Percentiles rank a stretch among this genome's conserved stretches.
Evolutionary conservation across 2,888 invertebrate species (phyloP).

Genomic region (Smittia sp.): DNA sequence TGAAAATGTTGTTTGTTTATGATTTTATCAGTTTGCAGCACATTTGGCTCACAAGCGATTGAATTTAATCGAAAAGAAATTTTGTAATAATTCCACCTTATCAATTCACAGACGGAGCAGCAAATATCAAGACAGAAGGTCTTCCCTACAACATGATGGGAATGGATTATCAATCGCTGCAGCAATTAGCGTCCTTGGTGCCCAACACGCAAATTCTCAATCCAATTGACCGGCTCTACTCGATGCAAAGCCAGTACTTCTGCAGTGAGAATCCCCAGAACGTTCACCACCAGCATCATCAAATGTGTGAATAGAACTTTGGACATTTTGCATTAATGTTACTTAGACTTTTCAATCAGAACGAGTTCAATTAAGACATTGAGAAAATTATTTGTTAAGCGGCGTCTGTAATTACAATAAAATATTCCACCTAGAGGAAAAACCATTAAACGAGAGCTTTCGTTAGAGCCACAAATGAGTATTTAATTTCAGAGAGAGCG

Average conservation of each 20-base stretch:
- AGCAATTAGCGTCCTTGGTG: conserved; percentile 54
- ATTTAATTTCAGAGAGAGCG: neutral
- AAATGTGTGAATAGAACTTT: conserved; percentile 37
- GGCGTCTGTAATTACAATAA: neutral
- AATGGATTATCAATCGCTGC: conserved; percentile 53
- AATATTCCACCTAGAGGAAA: neutral
- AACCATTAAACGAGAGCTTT: too few relatives aligned
- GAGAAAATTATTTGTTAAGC: neutral
- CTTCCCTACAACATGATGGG: conserved; percentile 45
- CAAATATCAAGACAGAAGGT: conserved; percentile 31
- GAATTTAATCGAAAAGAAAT: too few relatives aligned
- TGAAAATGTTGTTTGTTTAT: conserved; percentile 28
- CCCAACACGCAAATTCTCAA: conserved; percentile 55
- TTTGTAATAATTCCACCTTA: neutral
- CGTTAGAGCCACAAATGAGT: too few relatives aligned
- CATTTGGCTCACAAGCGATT: too few relatives aligned
- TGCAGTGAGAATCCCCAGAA: conserved; percentile 54
- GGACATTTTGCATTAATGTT: neutral
- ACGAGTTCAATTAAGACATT: conserved; percentile 15
- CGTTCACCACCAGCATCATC: conserved; percentile 34
- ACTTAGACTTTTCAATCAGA: neutral
- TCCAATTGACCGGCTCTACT: conserved; percentile 63
- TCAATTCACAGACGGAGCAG: conserved; percentile 24
- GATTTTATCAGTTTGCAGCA: conserved; percentile 15
- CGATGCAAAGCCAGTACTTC: conserved; percentile 65